Percentiles rank a stretch among this genome's conserved stretches.
Conservation (phyloP, 2,888 invertebrate species). For the Bruchidius siliquastri region DNA sequence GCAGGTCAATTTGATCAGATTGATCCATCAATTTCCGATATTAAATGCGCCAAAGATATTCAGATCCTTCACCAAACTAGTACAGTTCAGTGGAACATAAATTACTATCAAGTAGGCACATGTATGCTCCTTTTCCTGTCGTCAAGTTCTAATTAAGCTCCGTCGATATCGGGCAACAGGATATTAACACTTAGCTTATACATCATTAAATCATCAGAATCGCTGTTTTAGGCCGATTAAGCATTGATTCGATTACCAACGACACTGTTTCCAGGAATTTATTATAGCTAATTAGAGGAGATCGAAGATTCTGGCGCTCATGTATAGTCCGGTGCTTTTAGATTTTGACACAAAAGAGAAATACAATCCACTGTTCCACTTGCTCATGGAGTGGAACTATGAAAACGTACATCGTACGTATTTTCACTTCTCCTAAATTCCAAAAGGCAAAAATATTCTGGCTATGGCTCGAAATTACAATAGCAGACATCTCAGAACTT, state of each 20-base stretch:
- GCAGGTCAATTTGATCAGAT: no score
- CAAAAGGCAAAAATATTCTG: no score
- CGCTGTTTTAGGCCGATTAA: neutral
- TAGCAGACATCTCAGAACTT: no score
- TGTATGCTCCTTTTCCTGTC: neutral
- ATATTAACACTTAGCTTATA: neutral
- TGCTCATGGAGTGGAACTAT: no score
- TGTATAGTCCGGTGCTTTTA: neutral
- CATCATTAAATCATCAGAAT: neutral
- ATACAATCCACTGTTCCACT: no score
- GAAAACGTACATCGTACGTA: no score
- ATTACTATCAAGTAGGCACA: neutral
- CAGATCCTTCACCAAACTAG: neutral
- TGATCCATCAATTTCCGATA: no score
- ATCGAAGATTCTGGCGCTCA: neutral
- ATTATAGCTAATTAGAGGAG: neutral
- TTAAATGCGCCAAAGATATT: no score
- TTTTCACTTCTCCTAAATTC: no score
- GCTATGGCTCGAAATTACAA: no score
- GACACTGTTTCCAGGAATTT: neutral
- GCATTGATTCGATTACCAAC: neutral
- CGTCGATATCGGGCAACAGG: neutral
- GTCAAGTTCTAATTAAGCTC: neutral
- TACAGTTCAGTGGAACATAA: neutral
- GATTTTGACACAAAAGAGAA: neutral